Conservation (phyloP, 2,113 vertebrate genomes). For the Sphyrna mokarran region DNA sequence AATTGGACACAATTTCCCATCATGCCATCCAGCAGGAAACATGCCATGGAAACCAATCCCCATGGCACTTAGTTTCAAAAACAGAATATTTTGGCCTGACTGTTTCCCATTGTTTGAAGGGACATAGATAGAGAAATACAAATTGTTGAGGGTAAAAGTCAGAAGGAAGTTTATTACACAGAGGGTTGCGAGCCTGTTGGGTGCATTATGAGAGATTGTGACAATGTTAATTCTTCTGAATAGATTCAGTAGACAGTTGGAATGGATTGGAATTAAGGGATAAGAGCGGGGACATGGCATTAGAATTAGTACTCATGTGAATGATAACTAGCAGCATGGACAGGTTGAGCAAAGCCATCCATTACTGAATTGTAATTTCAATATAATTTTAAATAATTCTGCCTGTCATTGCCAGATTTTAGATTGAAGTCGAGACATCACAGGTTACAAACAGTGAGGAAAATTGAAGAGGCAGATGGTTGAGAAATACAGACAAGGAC, state of each 20-base stretch:
- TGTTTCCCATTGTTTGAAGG: no score
- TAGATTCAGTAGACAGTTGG: background rate
- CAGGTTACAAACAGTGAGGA: background rate
- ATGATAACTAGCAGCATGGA: background rate
- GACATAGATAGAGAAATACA: background rate
- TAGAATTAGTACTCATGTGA: background rate
- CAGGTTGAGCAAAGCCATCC: background rate
- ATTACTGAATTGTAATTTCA: background rate
- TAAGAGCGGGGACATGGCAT: background rate
- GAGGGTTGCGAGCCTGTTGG: background rate
- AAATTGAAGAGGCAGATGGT: background rate
- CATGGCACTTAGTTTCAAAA: no score
- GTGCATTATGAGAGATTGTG: background rate
- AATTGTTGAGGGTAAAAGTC: background rate
- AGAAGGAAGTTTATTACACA: background rate
- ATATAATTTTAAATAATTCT: background rate
- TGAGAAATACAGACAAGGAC: background rate
- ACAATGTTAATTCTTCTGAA: background rate
- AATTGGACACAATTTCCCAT: no score
- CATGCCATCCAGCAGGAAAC: no score
- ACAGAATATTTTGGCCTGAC: no score
- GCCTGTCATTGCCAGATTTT: background rate
- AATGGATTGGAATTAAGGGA: background rate
- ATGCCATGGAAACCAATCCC: no score
- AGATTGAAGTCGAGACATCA: background rate